Evolutionary conservation across 1,140 invertebrate genomes (phyloP).

Genomic region (Sinonovacula constricta): DNA sequence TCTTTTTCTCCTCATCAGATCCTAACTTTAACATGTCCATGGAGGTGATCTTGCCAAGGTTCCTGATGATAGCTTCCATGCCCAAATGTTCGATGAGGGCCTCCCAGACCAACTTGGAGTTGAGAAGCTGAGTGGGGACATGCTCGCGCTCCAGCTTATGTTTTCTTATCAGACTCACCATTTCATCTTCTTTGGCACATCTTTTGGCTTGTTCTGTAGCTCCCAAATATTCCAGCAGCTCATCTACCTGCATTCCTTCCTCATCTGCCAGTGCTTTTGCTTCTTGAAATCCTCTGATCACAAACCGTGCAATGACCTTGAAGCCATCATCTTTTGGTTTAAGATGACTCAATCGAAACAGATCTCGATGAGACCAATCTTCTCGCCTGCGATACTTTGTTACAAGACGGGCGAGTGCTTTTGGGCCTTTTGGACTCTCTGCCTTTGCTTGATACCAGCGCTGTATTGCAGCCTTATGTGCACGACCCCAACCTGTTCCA

Average conservation of each 20-base stretch:
- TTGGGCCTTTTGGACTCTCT: conserved; percentile 80
- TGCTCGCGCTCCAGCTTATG: conserved; percentile 83
- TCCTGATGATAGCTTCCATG: conserved; percentile 81
- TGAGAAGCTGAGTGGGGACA: conserved; percentile 83
- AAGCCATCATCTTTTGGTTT: conserved; percentile 72
- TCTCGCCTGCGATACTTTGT: conserved; percentile 83
- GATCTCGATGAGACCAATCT: conserved; percentile 85
- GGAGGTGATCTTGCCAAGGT: conserved; percentile 84
- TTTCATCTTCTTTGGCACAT: conserved; percentile 81
- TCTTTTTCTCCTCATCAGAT: conserved; percentile 50
- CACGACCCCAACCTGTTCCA: conserved; percentile 82
- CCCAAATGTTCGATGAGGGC: conserved; percentile 82
- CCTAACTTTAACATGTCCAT: conserved; percentile 81
- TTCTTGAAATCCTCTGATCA: conserved; percentile 76
- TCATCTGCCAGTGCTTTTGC: conserved; percentile 74
- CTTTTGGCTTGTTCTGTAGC: conserved; percentile 82
- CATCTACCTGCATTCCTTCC: conserved; percentile 26
- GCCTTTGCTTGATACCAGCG: conserved; percentile 81
- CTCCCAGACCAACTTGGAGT: conserved; percentile 84
- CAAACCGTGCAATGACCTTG: conserved; percentile 58
- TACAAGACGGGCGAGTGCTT: conserved; percentile 82
- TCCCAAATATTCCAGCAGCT: conserved; percentile 82
- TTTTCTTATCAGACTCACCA: conserved; percentile 79
- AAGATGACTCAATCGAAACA: conserved; percentile 84
- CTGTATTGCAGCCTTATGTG: conserved; percentile 81